These are phyloP conservation scores for Hypothenemus hampei DNA, from an alignment of 1,140 invertebrate genomes.

Conservation along the genomic window DNA sequence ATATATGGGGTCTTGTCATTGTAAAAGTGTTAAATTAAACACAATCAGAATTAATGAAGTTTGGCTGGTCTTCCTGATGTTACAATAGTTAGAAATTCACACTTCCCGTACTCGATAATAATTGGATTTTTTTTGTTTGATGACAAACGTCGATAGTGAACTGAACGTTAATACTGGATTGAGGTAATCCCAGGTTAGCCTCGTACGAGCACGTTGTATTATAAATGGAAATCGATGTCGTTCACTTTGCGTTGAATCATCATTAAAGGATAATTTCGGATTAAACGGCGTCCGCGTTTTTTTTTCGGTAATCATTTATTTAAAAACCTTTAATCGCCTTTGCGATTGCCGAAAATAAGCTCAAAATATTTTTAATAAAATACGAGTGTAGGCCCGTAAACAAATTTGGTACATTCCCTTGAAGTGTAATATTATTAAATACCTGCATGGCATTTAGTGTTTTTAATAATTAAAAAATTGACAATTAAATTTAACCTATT, in stretches of 20 bases:
- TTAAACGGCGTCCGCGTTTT: neutral
- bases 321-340: constrained; percentile 1
- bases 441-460: no score
- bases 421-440: no score
- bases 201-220: constrained; percentile 15
- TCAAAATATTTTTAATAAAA: no score
- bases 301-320: neutral
- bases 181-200: constrained; percentile 15
- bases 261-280: constrained; percentile 22
- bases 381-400: no score
- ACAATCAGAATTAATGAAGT: no score
- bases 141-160: constrained; percentile 14
- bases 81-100: no score
- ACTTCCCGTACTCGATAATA: no score
- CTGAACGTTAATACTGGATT: constrained; percentile 17
- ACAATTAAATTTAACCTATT: no score
- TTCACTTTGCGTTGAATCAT: constrained; percentile 18
- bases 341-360: constrained; percentile 1
- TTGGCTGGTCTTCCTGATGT: no score
- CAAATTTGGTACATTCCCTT: no score
- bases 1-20: constrained; percentile 8
- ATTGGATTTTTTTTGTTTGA: neutral
- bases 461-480: no score
- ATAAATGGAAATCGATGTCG: constrained; percentile 18
- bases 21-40: constrained; percentile 2